Percentiles rank a stretch among this genome's conserved stretches.
These are phyloP conservation scores for Heliconius aoede DNA, from an alignment of 2,888 invertebrate species.

Conservation along the genomic window DNA sequence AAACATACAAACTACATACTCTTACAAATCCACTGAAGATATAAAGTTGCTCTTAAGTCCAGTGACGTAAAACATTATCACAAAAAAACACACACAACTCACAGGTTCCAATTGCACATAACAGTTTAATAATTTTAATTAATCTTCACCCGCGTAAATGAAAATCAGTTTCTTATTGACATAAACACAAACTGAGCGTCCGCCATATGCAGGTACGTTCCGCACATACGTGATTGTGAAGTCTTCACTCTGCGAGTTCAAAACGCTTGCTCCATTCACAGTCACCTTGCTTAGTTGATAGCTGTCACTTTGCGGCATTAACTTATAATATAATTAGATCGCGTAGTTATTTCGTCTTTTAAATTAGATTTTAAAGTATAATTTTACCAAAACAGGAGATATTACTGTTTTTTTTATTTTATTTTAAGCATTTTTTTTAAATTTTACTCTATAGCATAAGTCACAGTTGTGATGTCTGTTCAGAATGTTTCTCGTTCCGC, in stretches of 20 bases:
- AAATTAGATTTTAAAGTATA: background rate
- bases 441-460: constrained; percentile 1
- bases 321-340: constrained; percentile 8
- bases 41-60: constrained; percentile 74
- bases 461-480: constrained; percentile 48
- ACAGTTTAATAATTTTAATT: constrained; percentile 70
- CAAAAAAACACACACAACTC: constrained; percentile 75
- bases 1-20: constrained; percentile 80
- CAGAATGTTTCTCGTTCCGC: constrained; percentile 64
- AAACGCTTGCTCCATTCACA: constrained; percentile 45
- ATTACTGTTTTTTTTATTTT: background rate
- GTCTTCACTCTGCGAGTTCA: constrained; percentile 50
- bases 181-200: constrained; percentile 84
- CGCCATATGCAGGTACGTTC: constrained; percentile 83
- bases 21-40: constrained; percentile 74
- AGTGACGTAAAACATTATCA: constrained; percentile 78
- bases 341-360: background rate
- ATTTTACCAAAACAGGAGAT: background rate
- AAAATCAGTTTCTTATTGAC: constrained; percentile 83
- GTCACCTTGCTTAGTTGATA: constrained; percentile 41
- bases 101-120: constrained; percentile 77
- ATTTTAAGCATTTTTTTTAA: background rate
- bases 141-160: constrained; percentile 82
- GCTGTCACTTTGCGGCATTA: constrained; percentile 50
- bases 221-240: constrained; percentile 60